Base-by-base conservation (phyloP, 92 coral and sea anemone species). In the Blastomussa wellsi region DNA sequence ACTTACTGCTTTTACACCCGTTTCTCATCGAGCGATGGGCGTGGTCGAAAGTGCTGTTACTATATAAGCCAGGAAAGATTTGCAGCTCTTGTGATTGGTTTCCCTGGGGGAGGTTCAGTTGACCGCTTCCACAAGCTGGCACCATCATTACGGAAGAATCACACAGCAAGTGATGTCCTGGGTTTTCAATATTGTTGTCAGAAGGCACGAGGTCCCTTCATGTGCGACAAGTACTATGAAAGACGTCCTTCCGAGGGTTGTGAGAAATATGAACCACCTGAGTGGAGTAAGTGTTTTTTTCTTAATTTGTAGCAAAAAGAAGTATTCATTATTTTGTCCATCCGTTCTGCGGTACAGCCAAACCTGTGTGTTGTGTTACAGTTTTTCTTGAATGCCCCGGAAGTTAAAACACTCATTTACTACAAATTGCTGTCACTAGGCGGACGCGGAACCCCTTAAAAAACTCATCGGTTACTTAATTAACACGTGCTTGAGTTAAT, bases 171-270 rank as follows among this genome's bases (percentile, higher is more conserved):
- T 71, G 93, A 90, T 39, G 19, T 49, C 55, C 10, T 47, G 4
- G 86, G 82, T 0, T 90, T 82, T 42, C 52, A 53, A 32, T 67
- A 86, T 28, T 90, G 93, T 57, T 90, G 93, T 72, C 48, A 72
- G 39, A 33, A 72, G 29, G 74, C 84, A 28, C 17, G 9, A 33
- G 32, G 29, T 14, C 32, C 70, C 22, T 11, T 31, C 4, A 49
- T 60, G 85, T 90, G 93, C 39, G 16, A 16, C 71, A n/a, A 55
- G 64, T 90, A 81, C 59, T 79, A 78, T 37, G 62, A 87, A 29
- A 36, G 22, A 15, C 72, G 90, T 6, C 93, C 88, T 22, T 90
- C 93, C 11, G 81, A 86, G 48, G 72, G 79, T 59, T 90, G 93
- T 35, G 79, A 65, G 8, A 51, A 71, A 4, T 90, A 90, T 57